phyloP scores from a whole-genome alignment of 2,888 invertebrate genomes.

The Diarsia brunnea region DNA sequence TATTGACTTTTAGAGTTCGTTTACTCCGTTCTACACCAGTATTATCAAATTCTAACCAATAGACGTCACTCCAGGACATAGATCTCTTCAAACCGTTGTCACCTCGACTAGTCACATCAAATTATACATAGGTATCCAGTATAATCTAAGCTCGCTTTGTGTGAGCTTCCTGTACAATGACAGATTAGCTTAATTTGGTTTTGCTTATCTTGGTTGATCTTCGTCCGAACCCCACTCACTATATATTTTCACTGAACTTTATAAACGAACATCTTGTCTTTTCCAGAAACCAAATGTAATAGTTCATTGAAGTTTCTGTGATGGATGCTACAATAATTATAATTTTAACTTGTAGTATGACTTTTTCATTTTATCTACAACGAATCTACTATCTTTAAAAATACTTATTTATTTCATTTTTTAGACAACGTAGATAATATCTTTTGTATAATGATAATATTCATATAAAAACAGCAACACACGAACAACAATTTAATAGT shows the following conservation, averaged over 20 bases:
- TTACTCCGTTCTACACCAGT: too few relatives aligned
- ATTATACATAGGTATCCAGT: too few relatives aligned
- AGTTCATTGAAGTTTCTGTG: not conserved
- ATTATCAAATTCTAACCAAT: not conserved
- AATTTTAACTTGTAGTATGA: not conserved
- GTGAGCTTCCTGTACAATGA: too few relatives aligned
- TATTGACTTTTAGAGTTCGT: too few relatives aligned
- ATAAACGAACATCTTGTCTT: not conserved
- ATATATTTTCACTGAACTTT: not conserved
- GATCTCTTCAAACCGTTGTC: not conserved
- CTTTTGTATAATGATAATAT: slow-evolving; percentile 26
- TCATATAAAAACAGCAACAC: slow-evolving; percentile 16
- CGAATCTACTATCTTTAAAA: not conserved
- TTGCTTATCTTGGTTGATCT: too few relatives aligned
- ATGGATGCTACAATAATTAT: not conserved
- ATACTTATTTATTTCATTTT: slow-evolving; percentile 17
- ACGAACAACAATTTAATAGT: slow-evolving; percentile 16
- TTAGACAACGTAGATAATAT: slow-evolving; percentile 28
- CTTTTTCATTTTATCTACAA: slow-evolving; percentile 13
- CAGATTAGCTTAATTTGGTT: too few relatives aligned
- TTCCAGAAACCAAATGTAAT: not conserved
- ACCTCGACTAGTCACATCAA: not conserved
- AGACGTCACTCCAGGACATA: not conserved
- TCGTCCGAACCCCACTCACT: too few relatives aligned
- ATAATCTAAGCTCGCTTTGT: too few relatives aligned